Evolutionary conservation across 2,797 vertebrate species (phyloP), one percentile per base, ranked within the genome.

Genomic region (Darevskia nairensis): DNA sequence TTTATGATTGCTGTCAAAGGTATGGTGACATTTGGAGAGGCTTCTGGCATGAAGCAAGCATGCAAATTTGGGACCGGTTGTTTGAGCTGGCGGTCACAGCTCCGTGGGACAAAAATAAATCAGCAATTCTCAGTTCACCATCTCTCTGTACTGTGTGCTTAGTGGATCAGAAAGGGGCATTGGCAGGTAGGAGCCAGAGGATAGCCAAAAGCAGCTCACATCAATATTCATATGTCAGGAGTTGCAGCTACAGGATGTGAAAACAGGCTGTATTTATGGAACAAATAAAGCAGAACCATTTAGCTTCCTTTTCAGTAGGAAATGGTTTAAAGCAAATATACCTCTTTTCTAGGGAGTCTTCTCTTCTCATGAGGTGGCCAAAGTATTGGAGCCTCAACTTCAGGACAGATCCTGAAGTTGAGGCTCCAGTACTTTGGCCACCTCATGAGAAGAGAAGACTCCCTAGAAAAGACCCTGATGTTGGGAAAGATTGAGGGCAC

Each of bases 1-100:
- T 21, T 79, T 90, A 27, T 76, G 4, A 91, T 89, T 91, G 25
- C n/a, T 89, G 41, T 91, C 82, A 94, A 89, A 92, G 25, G 5
- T 91, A 82, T n/a, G 80, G 69, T 80, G 79, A 64, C 83, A 89
- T 86, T 86, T 90, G n/a, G 74, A 85, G 46, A 44, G 44, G 10
- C 68, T 94, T 92, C 79, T 82, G 29, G 25, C 44, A 39, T 6
- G 0, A 78, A 15, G 1, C 35, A 84, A 75, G 84, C 61, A 4
- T 59, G 15, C 87, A 44, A 32, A 64, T 78, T 89, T 94, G 91
- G 86, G 72, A 89, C 46, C 4, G 9, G 19, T 75, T 68, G 0
- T 61, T 3, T 89, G 23, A 72, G 84, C 35, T 61, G 10, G 25
- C 85, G 8, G 44, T 82, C 71, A 71, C 35, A 64, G 27, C 4